Conservation (phyloP, 2,888 invertebrate species). For the Cabera pusaria region DNA sequence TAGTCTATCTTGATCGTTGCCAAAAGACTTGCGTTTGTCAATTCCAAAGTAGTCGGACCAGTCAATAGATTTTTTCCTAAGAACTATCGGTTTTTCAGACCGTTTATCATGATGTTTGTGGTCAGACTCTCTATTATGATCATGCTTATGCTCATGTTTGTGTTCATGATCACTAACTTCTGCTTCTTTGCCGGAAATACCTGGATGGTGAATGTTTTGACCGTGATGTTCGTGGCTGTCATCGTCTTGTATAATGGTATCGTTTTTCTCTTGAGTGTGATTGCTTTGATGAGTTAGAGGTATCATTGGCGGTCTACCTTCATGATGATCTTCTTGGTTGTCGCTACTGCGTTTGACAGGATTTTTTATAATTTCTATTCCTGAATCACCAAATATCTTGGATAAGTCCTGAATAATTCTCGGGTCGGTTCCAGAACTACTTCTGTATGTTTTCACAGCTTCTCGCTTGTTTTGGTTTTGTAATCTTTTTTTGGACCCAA, state of each 20-base stretch:
- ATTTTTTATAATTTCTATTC: conserved; percentile 65
- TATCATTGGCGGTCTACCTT: conserved; percentile 66
- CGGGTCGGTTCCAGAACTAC: conserved; percentile 85
- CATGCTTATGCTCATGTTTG: conserved; percentile 44
- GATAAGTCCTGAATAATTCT: conserved; percentile 87
- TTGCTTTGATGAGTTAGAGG: conserved; percentile 48
- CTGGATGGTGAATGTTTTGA: conserved; percentile 58
- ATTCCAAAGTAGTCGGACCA: conserved; percentile 95
- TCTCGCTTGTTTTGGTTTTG: conserved; percentile 60
- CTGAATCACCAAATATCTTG: conserved; percentile 85
- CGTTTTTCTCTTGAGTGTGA: conserved; percentile 49
- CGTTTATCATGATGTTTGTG: conserved; percentile 41
- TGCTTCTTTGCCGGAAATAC: conserved; percentile 48
- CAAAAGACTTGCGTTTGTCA: conserved; percentile 86
- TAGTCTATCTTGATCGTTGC: conserved; percentile 69
- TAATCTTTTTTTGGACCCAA: conserved; percentile 55
- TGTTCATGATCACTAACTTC: conserved; percentile 31
- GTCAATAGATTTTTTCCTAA: conserved; percentile 92
- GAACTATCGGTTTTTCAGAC: conserved; percentile 72
- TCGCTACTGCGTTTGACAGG: conserved; percentile 82
- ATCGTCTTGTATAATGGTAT: conserved; percentile 46
- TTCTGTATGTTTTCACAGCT: conserved; percentile 58
- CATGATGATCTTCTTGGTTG: conserved; percentile 55
- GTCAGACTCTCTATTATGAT: conserved; percentile 34
- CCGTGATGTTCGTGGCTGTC: conserved; percentile 63